Percentiles rank a stretch among this genome's conserved stretches.
phyloP scores from a whole-genome alignment of 2,113 vertebrate genomes.

The Prionailurus bengalensis region DNA sequence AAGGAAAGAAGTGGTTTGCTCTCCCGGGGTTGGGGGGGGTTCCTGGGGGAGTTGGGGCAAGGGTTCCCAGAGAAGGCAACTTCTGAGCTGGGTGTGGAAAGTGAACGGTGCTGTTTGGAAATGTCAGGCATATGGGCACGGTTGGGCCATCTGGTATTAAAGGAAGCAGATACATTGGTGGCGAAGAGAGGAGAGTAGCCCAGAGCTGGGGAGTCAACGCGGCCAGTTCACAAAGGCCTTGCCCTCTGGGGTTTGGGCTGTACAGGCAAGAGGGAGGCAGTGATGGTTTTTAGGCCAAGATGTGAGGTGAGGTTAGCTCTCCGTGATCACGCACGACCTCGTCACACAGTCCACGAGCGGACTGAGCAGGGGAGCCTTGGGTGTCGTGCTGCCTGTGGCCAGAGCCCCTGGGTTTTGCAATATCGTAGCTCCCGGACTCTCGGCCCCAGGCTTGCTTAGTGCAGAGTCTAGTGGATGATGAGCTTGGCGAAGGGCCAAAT shows the following conservation, averaged over 20 bases:
- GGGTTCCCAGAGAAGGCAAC: not conserved
- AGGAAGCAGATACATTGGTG: not conserved
- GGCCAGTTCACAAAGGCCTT: not conserved
- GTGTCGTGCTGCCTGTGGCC: not conserved
- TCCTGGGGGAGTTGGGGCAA: rapidly evolving
- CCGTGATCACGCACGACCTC: not conserved
- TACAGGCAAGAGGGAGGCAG: not conserved
- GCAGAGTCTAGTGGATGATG: not conserved
- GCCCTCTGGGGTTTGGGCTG: not conserved
- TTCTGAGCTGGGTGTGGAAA: not conserved
- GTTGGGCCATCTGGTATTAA: not conserved
- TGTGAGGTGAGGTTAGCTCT: not conserved
- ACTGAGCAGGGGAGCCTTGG: not conserved
- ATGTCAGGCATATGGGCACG: rapidly evolving
- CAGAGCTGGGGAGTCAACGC: not conserved
- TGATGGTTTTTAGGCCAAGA: not conserved
- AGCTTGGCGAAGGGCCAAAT: not conserved
- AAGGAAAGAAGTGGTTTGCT: not conserved
- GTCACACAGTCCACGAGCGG: not conserved
- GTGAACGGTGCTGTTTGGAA: not conserved
- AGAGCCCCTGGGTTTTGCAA: not conserved
- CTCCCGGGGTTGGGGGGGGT: not conserved
- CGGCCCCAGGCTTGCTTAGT: not conserved
- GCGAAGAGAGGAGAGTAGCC: not conserved
- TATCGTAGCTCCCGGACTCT: not conserved